phyloP scores from a whole-genome alignment of 2,113 vertebrate genomes.

The Hippoglossus stenolepis region DNA sequence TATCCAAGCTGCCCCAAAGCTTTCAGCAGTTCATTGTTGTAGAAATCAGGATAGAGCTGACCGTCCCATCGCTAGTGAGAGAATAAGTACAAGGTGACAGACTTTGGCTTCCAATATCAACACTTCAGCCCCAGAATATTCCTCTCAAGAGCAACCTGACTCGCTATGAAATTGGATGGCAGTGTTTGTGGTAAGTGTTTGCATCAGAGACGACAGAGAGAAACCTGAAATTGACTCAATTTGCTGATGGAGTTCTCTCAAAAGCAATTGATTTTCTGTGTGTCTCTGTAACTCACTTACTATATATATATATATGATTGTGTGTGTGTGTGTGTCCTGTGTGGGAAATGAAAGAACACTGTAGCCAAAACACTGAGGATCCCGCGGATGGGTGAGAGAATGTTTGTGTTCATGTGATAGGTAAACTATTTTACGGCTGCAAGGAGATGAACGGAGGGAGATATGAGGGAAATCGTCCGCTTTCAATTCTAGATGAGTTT shows the following conservation, averaged over 20 bases:
- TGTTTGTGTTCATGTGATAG: constrained; percentile 25
- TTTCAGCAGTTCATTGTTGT: constrained; percentile 29
- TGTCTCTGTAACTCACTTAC: constrained; percentile 50
- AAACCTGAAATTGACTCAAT: constrained; percentile 71
- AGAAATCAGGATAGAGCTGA: constrained; percentile 21
- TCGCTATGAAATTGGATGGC: constrained; percentile 66
- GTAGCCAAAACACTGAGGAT: constrained; percentile 27
- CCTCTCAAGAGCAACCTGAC: constrained; percentile 60
- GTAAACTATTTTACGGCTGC: constrained; percentile 19
- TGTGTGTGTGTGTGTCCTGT: constrained; percentile 2
- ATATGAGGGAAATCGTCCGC: constrained; percentile 40
- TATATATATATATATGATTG: constrained; percentile 33
- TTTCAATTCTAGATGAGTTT: constrained; percentile 50
- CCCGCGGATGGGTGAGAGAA: constrained; percentile 8
- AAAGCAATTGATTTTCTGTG: constrained; percentile 69
- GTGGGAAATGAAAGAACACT: constrained; percentile 38
- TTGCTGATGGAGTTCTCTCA: constrained; percentile 70
- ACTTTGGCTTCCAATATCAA: constrained; percentile 45
- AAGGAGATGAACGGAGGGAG: constrained; percentile 17
- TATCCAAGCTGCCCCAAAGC: constrained; percentile 9
- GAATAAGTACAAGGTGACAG: constrained; percentile 36
- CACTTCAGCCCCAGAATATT: constrained; percentile 59
- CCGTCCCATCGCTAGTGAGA: constrained; percentile 39
- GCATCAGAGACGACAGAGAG: constrained; percentile 56
- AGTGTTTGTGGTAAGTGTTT: constrained; percentile 60